phyloP scores from a whole-genome alignment of 2,888 invertebrate genomes.

The Luffia ferchaultella region DNA sequence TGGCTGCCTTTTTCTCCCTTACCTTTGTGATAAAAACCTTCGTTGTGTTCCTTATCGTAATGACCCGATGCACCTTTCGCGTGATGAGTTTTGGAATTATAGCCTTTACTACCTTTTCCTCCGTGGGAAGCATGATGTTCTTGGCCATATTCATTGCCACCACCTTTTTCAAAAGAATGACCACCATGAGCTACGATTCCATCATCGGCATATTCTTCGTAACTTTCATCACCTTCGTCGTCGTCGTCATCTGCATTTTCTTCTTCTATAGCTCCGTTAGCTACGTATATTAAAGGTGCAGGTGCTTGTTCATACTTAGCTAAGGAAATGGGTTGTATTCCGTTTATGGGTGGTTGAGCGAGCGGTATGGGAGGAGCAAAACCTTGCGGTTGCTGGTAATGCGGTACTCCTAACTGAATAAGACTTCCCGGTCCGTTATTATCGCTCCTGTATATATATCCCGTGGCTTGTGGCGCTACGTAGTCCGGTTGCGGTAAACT shows the following conservation, averaged over 20 bases:
- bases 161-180: constrained; percentile 39
- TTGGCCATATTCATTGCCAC: constrained; percentile 52
- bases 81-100: constrained; percentile 54
- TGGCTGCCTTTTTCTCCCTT: constrained; percentile 63
- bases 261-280: constrained; percentile 34
- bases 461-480: constrained; percentile 56
- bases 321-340: constrained; percentile 20
- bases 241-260: constrained; percentile 35
- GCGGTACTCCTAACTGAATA: constrained; percentile 42
- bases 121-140: constrained; percentile 58
- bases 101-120: constrained; percentile 64
- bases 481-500: constrained; percentile 29
- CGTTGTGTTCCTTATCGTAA: constrained; percentile 58
- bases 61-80: constrained; percentile 65
- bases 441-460: constrained; percentile 62
- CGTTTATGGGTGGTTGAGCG: constrained; percentile 25
- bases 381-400: constrained; percentile 34
- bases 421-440: constrained; percentile 53
- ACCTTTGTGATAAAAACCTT: constrained; percentile 59
- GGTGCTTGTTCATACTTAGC: constrained; percentile 38
- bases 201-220: constrained; percentile 16
- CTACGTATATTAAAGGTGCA: constrained; percentile 42
- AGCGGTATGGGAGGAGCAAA: constrained; percentile 33
- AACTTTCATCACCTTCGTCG: constrained; percentile 19
- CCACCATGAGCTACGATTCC: constrained; percentile 24